Conservation (phyloP, 2,797 vertebrate species). For the Rhinichthys osculus region DNA sequence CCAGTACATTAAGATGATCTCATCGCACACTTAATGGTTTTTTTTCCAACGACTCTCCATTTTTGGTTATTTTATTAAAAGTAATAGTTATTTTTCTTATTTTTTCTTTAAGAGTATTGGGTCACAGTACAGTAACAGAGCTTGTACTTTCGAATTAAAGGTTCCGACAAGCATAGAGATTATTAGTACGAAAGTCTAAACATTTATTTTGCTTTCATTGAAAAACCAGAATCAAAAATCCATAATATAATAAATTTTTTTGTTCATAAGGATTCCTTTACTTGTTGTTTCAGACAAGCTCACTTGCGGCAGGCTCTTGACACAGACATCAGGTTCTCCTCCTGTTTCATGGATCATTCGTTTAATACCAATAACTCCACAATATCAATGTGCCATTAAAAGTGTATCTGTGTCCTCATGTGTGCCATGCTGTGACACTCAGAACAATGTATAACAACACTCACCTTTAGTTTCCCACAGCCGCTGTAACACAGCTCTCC, state of each 20-base stretch:
- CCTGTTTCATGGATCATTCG: slow-evolving; percentile 69
- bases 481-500: background rate
- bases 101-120: background rate
- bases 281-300: background rate
- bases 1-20: too few species aligned
- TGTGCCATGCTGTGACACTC: slow-evolving; percentile 44
- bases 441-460: slow-evolving; percentile 23
- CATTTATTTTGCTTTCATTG: background rate
- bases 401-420: slow-evolving; percentile 65
- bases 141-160: too few species aligned
- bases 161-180: background rate
- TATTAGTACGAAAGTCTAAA: background rate
- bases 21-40: background rate
- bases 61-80: background rate
- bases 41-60: background rate
- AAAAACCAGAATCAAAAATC: background rate
- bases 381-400: slow-evolving; percentile 76
- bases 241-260: background rate
- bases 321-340: slow-evolving; percentile 12
- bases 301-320: background rate
- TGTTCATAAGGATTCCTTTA: background rate
- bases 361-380: slow-evolving; percentile 76
- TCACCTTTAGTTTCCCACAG: background rate
- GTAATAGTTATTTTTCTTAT: background rate
- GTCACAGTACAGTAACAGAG: slow-evolving; percentile 5